phyloP scores from a whole-genome alignment of 2,797 vertebrate species.

The Mionectes olivaceus region DNA sequence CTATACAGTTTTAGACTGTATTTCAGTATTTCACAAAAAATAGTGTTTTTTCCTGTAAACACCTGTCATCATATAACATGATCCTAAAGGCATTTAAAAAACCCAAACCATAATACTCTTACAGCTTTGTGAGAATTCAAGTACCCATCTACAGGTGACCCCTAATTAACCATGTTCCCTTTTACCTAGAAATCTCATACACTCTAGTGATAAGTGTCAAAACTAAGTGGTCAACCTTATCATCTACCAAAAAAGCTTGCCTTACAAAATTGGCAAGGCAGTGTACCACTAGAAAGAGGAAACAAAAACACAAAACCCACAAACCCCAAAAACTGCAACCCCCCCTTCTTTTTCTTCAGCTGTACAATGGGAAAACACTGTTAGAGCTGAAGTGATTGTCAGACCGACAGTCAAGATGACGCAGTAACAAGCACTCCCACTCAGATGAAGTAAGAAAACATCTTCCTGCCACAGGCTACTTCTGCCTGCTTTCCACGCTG shows the following conservation, averaged over 20 bases:
- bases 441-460: neutral
- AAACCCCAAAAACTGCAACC: neutral
- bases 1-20: neutral
- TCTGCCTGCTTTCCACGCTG: neutral
- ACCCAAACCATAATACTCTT: neutral
- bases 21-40: neutral
- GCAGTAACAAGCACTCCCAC: accelerated
- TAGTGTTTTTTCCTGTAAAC: neutral
- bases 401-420: neutral
- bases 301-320: neutral
- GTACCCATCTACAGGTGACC: neutral
- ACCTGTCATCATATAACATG: accelerated
- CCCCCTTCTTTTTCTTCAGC: neutral
- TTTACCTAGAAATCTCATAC: neutral
- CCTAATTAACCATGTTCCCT: neutral
- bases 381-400: neutral
- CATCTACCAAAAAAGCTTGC: neutral
- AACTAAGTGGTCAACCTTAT: neutral
- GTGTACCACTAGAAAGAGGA: neutral
- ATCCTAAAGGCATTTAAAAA: neutral
- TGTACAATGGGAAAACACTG: neutral
- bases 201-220: neutral
- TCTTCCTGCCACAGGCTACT: neutral
- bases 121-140: neutral
- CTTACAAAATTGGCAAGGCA: neutral